Percentiles rank a stretch among this genome's conserved stretches.
These are phyloP conservation scores for Diadema setosum DNA, from an alignment of 35 echinoderm and acorn worm species.

Conservation along the genomic window DNA sequence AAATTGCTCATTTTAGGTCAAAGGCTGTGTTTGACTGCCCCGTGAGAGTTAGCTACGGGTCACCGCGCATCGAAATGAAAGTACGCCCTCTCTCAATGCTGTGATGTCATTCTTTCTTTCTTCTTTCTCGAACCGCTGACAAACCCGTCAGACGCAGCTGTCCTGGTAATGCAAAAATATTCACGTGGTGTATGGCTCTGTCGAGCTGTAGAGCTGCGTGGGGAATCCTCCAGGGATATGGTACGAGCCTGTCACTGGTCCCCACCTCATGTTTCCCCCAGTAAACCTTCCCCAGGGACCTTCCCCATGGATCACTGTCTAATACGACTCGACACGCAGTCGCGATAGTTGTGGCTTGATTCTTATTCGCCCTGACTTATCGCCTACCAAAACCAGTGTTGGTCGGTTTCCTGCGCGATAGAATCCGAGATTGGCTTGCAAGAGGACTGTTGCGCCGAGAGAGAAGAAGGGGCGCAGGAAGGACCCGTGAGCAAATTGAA, in stretches of 20 bases:
- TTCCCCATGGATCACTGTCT: background rate
- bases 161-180: too few relatives aligned
- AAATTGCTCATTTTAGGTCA: too few relatives aligned
- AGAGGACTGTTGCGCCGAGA: background rate
- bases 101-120: too few relatives aligned
- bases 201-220: too few relatives aligned
- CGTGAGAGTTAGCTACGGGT: too few relatives aligned
- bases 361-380: constrained; percentile 15
- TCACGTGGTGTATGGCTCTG: too few relatives aligned
- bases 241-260: background rate
- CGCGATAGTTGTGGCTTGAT: background rate
- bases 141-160: too few relatives aligned
- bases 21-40: too few relatives aligned
- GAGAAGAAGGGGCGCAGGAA: background rate
- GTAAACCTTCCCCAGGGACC: background rate
- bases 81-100: too few relatives aligned
- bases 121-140: too few relatives aligned
- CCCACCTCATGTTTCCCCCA: background rate
- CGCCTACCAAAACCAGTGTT: constrained; percentile 19
- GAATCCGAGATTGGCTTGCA: background rate
- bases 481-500: background rate
- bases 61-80: too few relatives aligned
- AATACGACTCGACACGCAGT: background rate
- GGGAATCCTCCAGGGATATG: too few relatives aligned
- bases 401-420: background rate